These are phyloP conservation scores for Orthonevra nobilis DNA, from an alignment of 2,888 invertebrate genomes.

Conservation along the genomic window DNA sequence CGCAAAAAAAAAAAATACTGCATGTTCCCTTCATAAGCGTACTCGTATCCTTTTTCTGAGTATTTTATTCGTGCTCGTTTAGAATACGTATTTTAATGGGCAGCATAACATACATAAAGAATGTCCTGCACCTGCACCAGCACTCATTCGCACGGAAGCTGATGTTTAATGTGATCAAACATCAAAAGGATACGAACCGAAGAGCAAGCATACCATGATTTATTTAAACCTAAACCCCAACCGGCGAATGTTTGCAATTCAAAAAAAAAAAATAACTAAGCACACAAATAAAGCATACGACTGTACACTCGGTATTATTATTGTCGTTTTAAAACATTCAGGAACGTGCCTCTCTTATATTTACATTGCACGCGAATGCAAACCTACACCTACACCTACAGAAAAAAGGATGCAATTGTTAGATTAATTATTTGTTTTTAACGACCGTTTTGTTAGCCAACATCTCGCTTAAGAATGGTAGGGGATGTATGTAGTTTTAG, in stretches of 20 bases:
- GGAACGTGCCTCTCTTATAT: constrained; percentile 9
- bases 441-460: constrained; percentile 56
- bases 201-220: constrained; percentile 12
- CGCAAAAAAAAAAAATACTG: too few species aligned
- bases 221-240: constrained; percentile 19
- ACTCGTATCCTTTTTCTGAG: too few species aligned
- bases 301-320: constrained; percentile 31
- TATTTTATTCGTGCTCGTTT: constrained; percentile 1
- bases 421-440: constrained; percentile 65
- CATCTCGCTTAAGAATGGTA: constrained; percentile 12
- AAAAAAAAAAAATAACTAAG: constrained; percentile 67
- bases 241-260: constrained; percentile 55
- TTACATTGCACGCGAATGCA: background rate
- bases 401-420: constrained; percentile 33
- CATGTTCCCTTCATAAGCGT: too few species aligned
- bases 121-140: background rate
- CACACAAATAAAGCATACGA: constrained; percentile 52
- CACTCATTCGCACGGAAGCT: constrained; percentile 8
- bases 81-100: constrained; percentile 14
- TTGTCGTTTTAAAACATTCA: constrained; percentile 1
- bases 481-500: background rate
- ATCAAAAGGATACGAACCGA: constrained; percentile 5
- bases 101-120: constrained; percentile 6
- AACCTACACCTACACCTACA: background rate
- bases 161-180: constrained; percentile 46